These are phyloP conservation scores for Chionodraco myersi DNA, from an alignment of 2,113 vertebrate genomes.

Conservation along the genomic window DNA sequence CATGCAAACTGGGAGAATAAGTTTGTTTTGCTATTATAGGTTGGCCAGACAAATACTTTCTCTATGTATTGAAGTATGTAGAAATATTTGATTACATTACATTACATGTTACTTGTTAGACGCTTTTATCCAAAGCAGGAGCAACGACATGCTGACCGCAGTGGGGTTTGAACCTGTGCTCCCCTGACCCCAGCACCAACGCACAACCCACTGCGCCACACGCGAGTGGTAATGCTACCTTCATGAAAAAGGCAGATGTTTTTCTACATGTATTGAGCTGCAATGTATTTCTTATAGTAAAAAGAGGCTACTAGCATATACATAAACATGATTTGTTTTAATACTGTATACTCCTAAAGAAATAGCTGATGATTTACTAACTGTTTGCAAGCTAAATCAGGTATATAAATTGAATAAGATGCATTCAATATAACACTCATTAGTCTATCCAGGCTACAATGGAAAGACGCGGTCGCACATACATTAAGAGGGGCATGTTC, in stretches of 20 bases:
- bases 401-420: too few relatives aligned
- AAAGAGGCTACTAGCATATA: not conserved
- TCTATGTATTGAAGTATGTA: not conserved
- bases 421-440: not conserved
- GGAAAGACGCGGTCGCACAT: conserved; percentile 8
- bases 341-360: not conserved
- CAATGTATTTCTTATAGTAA: not conserved
- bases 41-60: not conserved
- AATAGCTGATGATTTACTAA: not conserved
- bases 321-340: not conserved
- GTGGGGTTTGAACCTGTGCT: too few relatives aligned
- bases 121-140: too few relatives aligned
- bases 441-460: not conserved
- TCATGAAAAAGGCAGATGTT: not conserved
- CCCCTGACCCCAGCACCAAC: too few relatives aligned
- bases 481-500: conserved; percentile 27
- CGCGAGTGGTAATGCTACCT: not conserved
- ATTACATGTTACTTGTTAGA: too few relatives aligned
- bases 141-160: too few relatives aligned
- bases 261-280: not conserved
- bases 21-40: not conserved
- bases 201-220: too few relatives aligned
- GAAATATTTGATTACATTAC: not conserved
- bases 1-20: not conserved
- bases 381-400: not conserved